Evolutionary conservation across 1,140 invertebrate genomes (phyloP).

Genomic region (Marisa cornuarietis): DNA sequence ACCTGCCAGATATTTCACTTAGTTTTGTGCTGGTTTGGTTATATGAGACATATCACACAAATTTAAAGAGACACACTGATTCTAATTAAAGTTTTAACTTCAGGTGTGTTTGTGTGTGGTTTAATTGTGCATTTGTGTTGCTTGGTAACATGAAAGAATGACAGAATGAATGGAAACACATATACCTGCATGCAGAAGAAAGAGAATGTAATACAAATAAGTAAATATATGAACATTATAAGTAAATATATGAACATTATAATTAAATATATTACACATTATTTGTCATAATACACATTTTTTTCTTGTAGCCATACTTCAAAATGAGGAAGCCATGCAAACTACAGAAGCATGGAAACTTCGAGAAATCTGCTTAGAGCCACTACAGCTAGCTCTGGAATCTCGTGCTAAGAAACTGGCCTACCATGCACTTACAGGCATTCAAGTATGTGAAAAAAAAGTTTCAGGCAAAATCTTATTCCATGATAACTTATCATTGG

Average conservation of each 20-base stretch:
- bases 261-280: not conserved
- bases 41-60: too few species aligned
- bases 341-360: conserved; percentile 85
- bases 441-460: conserved; percentile 62
- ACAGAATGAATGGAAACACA: too few species aligned
- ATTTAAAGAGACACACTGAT: too few species aligned
- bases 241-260: not conserved
- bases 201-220: not conserved
- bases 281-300: conserved; percentile 9
- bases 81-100: too few species aligned
- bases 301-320: conserved; percentile 78
- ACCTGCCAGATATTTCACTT: too few species aligned
- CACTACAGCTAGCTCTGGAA: conserved; percentile 86
- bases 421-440: conserved; percentile 81
- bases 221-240: not conserved
- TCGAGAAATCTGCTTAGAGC: conserved; percentile 79
- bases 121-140: too few species aligned
- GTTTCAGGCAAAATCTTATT: too few species aligned
- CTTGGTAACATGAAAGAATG: too few species aligned
- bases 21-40: too few species aligned
- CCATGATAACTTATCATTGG: too few species aligned
- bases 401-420: conserved; percentile 86
- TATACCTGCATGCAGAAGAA: too few species aligned
- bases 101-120: too few species aligned
- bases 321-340: conserved; percentile 80